Conservation (phyloP, 2,113 vertebrate genomes). For the Oriolus oriolus region DNA sequence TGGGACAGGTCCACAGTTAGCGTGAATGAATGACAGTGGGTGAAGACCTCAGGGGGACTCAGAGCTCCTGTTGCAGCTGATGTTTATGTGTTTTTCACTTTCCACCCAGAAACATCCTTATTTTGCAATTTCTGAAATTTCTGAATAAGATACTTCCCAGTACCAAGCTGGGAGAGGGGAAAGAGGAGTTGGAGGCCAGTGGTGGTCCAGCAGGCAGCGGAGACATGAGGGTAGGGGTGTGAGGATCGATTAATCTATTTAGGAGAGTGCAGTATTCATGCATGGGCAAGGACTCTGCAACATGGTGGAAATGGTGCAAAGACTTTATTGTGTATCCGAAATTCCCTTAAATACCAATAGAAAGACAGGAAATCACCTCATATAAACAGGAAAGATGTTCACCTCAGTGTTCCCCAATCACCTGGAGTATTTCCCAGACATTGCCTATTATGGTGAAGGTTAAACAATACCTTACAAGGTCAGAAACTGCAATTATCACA, state of each 20-base stretch:
- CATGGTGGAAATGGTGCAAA: too few species aligned
- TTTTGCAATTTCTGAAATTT: background rate
- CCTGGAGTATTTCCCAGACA: too few species aligned
- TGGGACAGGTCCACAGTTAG: background rate
- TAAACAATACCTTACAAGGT: too few species aligned
- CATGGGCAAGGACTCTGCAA: too few species aligned
- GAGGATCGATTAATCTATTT: background rate
- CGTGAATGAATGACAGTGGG: background rate
- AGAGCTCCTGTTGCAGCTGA: background rate
- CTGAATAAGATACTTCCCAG: background rate
- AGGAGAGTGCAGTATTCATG: too few species aligned
- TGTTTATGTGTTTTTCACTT: background rate
- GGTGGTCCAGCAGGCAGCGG: accelerated
- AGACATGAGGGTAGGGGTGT: background rate
- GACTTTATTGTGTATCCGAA: too few species aligned
- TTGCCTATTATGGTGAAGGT: too few species aligned
- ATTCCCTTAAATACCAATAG: too few species aligned
- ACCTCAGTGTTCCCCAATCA: too few species aligned
- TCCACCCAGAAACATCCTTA: background rate
- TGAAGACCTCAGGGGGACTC: background rate
- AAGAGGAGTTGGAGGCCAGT: accelerated
- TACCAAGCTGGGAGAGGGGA: accelerated
- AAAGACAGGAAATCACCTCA: too few species aligned
- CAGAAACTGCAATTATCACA: too few species aligned
- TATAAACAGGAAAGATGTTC: too few species aligned